Conservation (phyloP, 2,113 vertebrate genomes). For the Hippocampus guttulatus region DNA sequence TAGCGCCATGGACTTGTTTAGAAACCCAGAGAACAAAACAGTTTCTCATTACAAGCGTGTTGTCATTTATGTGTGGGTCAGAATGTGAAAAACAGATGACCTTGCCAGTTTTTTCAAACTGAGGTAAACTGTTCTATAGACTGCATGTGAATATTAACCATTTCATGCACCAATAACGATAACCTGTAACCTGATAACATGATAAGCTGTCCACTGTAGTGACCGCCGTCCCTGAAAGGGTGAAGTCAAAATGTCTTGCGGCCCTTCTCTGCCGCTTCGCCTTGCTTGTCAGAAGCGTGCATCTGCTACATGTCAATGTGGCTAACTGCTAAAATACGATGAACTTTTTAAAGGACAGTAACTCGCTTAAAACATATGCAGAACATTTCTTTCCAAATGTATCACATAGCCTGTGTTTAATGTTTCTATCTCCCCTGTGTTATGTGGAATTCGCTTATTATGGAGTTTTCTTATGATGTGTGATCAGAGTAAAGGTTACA, state of each 20-base stretch:
- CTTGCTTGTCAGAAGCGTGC: slow-evolving; percentile 50
- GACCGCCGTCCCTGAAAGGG: too few species aligned
- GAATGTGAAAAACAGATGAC: slow-evolving; percentile 60
- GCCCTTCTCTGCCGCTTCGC: slow-evolving; percentile 31
- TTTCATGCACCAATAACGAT: too few species aligned
- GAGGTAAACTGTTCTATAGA: neutral
- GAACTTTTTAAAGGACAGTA: slow-evolving; percentile 36
- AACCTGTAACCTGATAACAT: too few species aligned
- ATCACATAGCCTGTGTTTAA: slow-evolving; percentile 18
- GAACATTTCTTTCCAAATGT: slow-evolving; percentile 8
- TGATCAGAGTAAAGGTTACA: slow-evolving; percentile 20
- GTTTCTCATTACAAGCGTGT: neutral
- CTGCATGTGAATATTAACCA: neutral
- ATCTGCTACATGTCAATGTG: slow-evolving; percentile 40
- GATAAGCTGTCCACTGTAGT: too few species aligned
- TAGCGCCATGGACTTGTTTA: too few species aligned
- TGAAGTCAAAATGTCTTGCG: neutral
- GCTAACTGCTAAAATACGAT: slow-evolving; percentile 28
- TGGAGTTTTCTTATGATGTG: slow-evolving; percentile 24
- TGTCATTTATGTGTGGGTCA: slow-evolving; percentile 39
- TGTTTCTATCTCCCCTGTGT: neutral
- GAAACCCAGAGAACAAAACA: neutral
- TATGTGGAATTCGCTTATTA: slow-evolving; percentile 16
- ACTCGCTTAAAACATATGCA: slow-evolving; percentile 21
- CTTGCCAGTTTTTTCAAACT: neutral